Base-by-base conservation (phyloP, 2,113 vertebrate genomes). In the Hyperoodon ampullatus region DNA sequence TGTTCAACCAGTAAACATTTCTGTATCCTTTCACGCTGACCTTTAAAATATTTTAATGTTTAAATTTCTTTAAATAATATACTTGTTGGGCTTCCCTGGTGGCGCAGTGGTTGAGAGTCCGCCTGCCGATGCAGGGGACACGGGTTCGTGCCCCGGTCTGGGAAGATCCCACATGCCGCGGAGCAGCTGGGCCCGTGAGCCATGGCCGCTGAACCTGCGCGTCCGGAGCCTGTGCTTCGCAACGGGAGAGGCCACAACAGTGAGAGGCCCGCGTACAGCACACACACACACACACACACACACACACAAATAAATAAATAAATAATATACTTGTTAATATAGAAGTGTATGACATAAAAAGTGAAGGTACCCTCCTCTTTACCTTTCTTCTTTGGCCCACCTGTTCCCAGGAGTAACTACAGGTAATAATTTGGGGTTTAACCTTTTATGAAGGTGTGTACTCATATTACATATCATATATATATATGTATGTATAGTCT, bases 1-100 rank as follows among this genome's bases (percentile, higher is more conserved):
- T 82, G 71, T 90, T 28, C 28, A 90, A 19, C 19, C 66, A 82
- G 35, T 72, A 28, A 78, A 39, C 13, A 4, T n/a, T 55, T 61
- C n/a, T 55, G 0, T 71, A 1, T 84, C 16, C 39, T 92, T 74
- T 88, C 70, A 39, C 8, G 15, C 39, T 77, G n/a, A 63, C 78
- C 42, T 74, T 90, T 88, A 71, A 94, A 61, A 42, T 88, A 75
- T 88, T 92, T 70, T 74, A 66, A 50, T 72, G 24, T 70, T 91
- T 60, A 66, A 66, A 55, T 94, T 88, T 75, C 60, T 90, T 90
- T n/a, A 66, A 78, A 50, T 71, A 63, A 55, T 87, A 10, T 87
- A 10, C n/a, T n/a, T n/a, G n/a, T n/a, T n/a, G n/a, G n/a, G n/a
- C n/a, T n/a, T n/a, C n/a, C n/a, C n/a, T n/a, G n/a, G n/a, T n/a